Conservation (phyloP, 2,113 vertebrate genomes). For the Leucosticte australis region DNA sequence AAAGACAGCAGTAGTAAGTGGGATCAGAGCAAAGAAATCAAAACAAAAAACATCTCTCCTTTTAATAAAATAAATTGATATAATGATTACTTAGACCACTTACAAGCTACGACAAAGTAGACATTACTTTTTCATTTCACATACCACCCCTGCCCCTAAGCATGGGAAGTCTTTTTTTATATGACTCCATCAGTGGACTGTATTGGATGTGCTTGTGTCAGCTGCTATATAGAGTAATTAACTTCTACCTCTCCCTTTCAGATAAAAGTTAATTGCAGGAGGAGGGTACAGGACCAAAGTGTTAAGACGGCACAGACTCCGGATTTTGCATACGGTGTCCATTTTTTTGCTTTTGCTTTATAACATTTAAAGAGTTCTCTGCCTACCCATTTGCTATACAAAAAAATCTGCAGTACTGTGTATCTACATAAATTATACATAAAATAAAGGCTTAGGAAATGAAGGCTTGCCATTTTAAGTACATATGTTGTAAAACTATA, state of each 20-base stretch:
- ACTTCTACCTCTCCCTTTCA: neutral
- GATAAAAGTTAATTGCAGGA: neutral
- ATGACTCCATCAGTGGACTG: neutral
- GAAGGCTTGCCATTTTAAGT: neutral
- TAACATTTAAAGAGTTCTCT: neutral
- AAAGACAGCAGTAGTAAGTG: constrained; percentile 6
- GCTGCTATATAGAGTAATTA: neutral
- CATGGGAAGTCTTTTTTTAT: neutral
- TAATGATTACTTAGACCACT: neutral
- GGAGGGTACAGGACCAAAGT: neutral
- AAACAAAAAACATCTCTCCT: neutral
- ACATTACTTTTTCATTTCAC: neutral
- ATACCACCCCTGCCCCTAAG: neutral
- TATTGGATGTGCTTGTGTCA: neutral
- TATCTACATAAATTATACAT: constrained; percentile 19
- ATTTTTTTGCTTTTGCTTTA: neutral
- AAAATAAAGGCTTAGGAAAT: constrained; percentile 1
- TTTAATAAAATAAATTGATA: neutral
- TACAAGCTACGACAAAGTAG: neutral
- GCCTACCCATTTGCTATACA: neutral
- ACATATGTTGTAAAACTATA: neutral
- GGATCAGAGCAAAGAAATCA: neutral
- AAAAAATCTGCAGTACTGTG: neutral
- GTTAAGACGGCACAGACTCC: neutral
- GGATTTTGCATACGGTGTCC: neutral